These are phyloP conservation scores for Proteles cristata DNA, from an alignment of 2,113 vertebrate genomes.

Conservation along the genomic window DNA sequence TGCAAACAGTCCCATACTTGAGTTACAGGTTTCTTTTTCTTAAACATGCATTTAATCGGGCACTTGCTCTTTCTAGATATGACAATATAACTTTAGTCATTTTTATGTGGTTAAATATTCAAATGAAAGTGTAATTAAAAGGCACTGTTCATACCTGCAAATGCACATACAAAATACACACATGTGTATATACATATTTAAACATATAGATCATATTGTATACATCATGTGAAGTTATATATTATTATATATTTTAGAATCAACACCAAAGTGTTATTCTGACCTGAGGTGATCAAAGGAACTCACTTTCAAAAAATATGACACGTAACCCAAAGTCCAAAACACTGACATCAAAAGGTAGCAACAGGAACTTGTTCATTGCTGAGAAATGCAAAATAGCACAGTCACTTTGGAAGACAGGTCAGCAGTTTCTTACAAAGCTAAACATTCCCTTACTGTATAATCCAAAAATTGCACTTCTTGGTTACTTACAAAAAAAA, in stretches of 20 bases:
- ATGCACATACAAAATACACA: neutral
- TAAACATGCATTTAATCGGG: conserved; percentile 58
- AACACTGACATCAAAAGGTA: neutral
- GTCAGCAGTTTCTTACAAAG: neutral
- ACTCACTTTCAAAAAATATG: neutral
- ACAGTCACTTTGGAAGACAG: neutral
- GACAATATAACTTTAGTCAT: conserved; percentile 65
- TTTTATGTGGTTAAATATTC: conserved; percentile 67
- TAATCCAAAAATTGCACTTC: neutral
- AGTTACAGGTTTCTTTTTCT: neutral
- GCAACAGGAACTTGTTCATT: neutral
- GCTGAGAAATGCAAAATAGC: neutral
- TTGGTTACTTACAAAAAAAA: neutral
- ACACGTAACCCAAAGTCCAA: neutral
- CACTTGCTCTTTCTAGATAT: conserved; percentile 63
- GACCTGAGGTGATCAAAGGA: neutral
- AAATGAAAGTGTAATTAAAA: neutral
- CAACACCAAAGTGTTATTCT: neutral
- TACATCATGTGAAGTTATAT: neutral
- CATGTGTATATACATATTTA: neutral
- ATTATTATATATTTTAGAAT: neutral
- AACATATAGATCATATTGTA: neutral
- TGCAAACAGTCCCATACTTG: neutral
- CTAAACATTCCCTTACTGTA: neutral
- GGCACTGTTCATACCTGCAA: neutral